Percentiles rank a stretch among this genome's conserved stretches.
phyloP scores from a whole-genome alignment of 1,140 invertebrate species.

The Oedothorax gibbosus region DNA sequence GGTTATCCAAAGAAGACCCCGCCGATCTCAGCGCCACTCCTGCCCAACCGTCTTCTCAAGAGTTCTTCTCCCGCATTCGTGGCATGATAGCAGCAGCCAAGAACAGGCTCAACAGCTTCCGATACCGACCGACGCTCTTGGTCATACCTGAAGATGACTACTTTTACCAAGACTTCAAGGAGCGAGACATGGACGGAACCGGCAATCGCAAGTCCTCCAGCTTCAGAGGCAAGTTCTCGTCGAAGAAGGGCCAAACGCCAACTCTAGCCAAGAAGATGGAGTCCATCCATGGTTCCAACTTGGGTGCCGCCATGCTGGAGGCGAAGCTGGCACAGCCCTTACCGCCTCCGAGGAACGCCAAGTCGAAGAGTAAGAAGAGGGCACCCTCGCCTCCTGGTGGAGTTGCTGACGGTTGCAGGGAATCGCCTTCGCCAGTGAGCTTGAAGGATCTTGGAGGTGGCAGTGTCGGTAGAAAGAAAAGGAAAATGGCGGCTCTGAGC shows the following conservation, averaged over 20 bases:
- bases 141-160: conserved; percentile 84
- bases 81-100: conserved; percentile 89
- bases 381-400: conserved; percentile 53
- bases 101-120: conserved; percentile 84
- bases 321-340: conserved; percentile 44
- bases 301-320: conserved; percentile 51
- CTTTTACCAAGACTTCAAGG: conserved; percentile 58
- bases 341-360: conserved; percentile 40
- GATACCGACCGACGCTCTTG: conserved; percentile 81
- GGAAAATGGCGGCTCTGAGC: not conserved
- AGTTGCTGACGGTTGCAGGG: conserved; percentile 1
- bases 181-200: conserved; percentile 31
- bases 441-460: conserved; percentile 26
- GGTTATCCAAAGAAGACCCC: not conserved
- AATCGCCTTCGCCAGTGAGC: conserved; percentile 31
- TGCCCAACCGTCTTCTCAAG: conserved; percentile 78
- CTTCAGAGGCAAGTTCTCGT: conserved; percentile 24
- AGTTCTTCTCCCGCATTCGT: conserved; percentile 86
- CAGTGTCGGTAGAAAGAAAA: conserved; percentile 35
- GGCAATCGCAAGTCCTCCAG: conserved; percentile 3
- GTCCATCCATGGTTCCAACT: conserved; percentile 40
- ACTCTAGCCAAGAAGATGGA: conserved; percentile 28
- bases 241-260: not conserved
- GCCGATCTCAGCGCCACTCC: not conserved
- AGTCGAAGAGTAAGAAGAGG: conserved; percentile 43